Evolutionary conservation across 2,113 vertebrate species (phyloP).

Genomic region (Bostrychus sinensis): DNA sequence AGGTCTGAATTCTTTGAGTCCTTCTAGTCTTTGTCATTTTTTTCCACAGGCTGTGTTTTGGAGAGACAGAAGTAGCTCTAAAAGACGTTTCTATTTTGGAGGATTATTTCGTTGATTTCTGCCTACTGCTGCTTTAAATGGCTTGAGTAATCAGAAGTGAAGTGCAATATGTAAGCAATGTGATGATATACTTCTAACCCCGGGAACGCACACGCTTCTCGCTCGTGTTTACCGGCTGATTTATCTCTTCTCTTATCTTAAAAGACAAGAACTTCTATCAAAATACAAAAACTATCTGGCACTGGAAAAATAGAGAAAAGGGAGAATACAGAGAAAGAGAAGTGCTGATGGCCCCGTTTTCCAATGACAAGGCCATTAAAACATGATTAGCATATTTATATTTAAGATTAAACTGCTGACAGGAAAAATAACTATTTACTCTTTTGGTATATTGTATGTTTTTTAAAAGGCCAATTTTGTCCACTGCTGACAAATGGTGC

Average conservation of each 20-base stretch:
- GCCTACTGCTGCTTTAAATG: conserved; percentile 12
- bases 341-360: background rate
- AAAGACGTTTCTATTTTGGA: background rate
- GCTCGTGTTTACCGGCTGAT: background rate
- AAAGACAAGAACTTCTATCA: conserved; percentile 7
- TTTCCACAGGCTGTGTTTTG: background rate
- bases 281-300: background rate
- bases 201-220: conserved; percentile 1
- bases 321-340: background rate
- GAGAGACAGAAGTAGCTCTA: background rate
- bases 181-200: conserved; percentile 12
- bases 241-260: conserved; percentile 7
- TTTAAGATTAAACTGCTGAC: background rate
- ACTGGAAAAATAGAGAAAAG: background rate
- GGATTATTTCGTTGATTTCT: background rate
- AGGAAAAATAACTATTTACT: background rate
- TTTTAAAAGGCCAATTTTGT: no score
- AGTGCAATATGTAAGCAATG: conserved; percentile 15
- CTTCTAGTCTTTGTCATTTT: background rate
- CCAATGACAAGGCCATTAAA: background rate
- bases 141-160: conserved; percentile 11
- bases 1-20: no score
- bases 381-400: conserved; percentile 7
- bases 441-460: no score
- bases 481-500: no score